A percentile compares a stretch with the other conserved stretches of the same genome.
These are phyloP conservation scores for Elgaria multicarinata DNA, from an alignment of 2,113 vertebrate species.

Conservation along the genomic window DNA sequence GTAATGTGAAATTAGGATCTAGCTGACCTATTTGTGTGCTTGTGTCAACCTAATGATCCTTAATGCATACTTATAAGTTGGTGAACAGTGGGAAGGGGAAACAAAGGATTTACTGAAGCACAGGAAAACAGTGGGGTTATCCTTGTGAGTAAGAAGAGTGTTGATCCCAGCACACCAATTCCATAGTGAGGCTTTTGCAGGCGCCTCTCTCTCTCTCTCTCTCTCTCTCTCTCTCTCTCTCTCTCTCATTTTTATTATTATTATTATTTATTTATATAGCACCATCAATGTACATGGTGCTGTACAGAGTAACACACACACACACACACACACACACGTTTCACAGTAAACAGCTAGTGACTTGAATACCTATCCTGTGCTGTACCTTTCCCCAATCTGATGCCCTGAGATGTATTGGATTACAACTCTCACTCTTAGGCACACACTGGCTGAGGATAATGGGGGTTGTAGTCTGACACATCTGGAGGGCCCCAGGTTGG, in stretches of 20 bases:
- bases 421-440: neutral
- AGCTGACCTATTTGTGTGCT: neutral
- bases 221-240: no score
- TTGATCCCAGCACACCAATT: neutral
- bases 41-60: neutral
- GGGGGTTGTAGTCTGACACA: neutral
- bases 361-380: neutral
- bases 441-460: neutral
- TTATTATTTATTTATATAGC: no score
- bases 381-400: neutral
- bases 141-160: neutral
- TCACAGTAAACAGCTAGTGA: slow-evolving; percentile 12
- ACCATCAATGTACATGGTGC: no score
- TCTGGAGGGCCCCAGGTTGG: neutral
- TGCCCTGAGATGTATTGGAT: neutral
- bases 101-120: neutral
- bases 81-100: neutral
- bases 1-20: neutral
- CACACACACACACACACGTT: neutral
- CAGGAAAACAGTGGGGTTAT: neutral
- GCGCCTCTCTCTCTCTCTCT: no score
- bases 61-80: neutral
- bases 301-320: no score
- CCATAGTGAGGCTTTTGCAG: neutral
- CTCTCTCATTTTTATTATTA: no score